These are phyloP conservation scores for Lycocerus yunnanus DNA, from an alignment of 2,888 invertebrate species.

Conservation along the genomic window DNA sequence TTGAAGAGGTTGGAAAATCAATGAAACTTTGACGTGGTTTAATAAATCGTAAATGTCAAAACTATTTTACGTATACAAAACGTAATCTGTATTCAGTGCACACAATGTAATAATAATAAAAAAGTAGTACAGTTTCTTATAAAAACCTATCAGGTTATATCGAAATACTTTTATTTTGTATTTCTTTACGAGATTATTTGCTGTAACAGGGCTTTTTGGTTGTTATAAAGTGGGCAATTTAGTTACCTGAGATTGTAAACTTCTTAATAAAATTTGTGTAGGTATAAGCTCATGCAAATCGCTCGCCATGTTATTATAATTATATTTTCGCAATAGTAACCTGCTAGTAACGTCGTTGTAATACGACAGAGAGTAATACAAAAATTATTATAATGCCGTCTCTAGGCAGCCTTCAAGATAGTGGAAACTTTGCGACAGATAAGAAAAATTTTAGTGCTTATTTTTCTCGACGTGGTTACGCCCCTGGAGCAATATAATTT, in stretches of 20 bases:
- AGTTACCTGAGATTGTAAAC: background rate
- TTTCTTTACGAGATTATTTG: background rate
- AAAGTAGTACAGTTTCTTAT: background rate
- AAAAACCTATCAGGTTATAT: background rate
- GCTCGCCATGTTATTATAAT: background rate
- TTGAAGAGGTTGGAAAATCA: background rate
- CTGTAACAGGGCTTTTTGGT: background rate
- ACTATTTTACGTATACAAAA: background rate
- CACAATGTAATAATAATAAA: background rate
- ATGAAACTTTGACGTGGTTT: background rate
- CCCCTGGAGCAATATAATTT: background rate
- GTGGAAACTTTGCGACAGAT: background rate
- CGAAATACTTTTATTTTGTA: background rate
- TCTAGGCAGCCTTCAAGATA: background rate
- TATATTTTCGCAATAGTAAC: background rate
- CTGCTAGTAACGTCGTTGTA: background rate
- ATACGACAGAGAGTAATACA: background rate
- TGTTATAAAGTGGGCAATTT: background rate
- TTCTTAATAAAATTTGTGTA: background rate
- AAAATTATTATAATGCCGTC: background rate
- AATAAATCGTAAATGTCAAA: background rate
- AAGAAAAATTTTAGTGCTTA: background rate
- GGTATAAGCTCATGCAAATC: background rate
- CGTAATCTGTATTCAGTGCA: background rate
- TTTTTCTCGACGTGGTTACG: background rate